These are phyloP conservation scores for Cerastis leucographa DNA, from an alignment of 2,888 invertebrate genomes.

Conservation along the genomic window DNA sequence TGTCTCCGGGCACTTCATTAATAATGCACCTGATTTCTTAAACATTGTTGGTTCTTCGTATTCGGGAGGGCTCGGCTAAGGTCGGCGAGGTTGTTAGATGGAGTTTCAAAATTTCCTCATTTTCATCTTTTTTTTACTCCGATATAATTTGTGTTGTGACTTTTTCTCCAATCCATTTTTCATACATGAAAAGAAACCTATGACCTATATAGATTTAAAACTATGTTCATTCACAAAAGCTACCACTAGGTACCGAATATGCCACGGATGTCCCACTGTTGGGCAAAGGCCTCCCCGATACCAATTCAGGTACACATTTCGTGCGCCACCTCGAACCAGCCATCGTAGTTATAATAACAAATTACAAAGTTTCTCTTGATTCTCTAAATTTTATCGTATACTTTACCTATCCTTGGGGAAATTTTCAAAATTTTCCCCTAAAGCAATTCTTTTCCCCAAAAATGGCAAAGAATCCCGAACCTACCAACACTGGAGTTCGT, in stretches of 20 bases:
- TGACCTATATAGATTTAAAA: not conserved
- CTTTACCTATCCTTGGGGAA: not conserved
- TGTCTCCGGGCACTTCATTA: conserved; percentile 59
- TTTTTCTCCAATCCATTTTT: not conserved
- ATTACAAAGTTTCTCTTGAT: not conserved
- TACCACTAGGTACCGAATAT: no score
- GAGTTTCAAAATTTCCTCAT: not conserved
- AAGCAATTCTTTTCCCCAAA: not conserved
- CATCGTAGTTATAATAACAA: not conserved
- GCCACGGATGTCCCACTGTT: not conserved
- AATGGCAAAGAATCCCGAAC: not conserved
- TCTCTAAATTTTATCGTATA: not conserved
- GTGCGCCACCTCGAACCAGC: not conserved
- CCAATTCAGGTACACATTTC: not conserved
- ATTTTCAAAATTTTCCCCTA: not conserved
- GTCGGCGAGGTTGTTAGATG: conserved; percentile 20
- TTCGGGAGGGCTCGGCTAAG: conserved; percentile 32
- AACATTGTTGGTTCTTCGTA: conserved; percentile 56
- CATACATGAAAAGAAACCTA: not conserved
- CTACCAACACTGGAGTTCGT: conserved; percentile 17
- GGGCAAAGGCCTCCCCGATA: not conserved
- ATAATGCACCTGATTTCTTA: conserved; percentile 63
- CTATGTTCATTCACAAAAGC: not conserved
- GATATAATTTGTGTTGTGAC: not conserved
- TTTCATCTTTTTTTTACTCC: not conserved